These are phyloP conservation scores for Mythimna lalbum DNA, from an alignment of 2,888 invertebrate genomes.

Conservation along the genomic window DNA sequence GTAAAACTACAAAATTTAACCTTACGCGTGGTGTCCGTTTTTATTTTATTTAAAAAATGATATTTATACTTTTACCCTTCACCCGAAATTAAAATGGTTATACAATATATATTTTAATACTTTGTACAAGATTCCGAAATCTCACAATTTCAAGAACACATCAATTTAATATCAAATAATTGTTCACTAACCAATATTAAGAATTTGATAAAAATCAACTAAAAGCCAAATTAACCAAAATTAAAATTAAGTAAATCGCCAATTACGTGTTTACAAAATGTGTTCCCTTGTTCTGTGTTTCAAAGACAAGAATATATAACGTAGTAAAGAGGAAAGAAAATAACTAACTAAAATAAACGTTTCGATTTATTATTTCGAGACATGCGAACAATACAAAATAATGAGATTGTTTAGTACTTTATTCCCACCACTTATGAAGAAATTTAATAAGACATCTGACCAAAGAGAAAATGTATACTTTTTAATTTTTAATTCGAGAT, in stretches of 20 bases:
- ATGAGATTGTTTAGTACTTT: slow-evolving; percentile 45
- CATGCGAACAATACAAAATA: neutral
- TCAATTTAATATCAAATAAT: slow-evolving; percentile 29
- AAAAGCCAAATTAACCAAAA: slow-evolving; percentile 30
- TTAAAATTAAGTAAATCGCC: slow-evolving; percentile 57
- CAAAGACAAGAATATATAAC: neutral
- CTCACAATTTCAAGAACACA: slow-evolving; percentile 39
- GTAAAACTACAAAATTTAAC: slow-evolving; percentile 50
- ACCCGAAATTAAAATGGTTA: slow-evolving; percentile 39
- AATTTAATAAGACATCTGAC: neutral
- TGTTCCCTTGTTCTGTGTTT: slow-evolving; percentile 24
- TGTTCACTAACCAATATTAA: slow-evolving; percentile 39
- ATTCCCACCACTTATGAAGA: slow-evolving; percentile 7
- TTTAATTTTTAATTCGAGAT: neutral
- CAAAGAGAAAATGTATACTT: neutral
- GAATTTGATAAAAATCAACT: slow-evolving; percentile 24
- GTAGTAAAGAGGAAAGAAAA: neutral
- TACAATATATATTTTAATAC: slow-evolving; percentile 32
- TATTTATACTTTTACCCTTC: slow-evolving; percentile 50
- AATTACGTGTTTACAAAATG: slow-evolving; percentile 36
- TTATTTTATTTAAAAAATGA: slow-evolving; percentile 28
- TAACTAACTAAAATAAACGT: slow-evolving; percentile 9
- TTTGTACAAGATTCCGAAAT: slow-evolving; percentile 37
- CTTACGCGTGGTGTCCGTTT: slow-evolving; percentile 34
- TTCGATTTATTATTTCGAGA: slow-evolving; percentile 8